These are phyloP conservation scores for Stenotaenia linearis DNA, from an alignment of 2,888 invertebrate species.

Conservation along the genomic window DNA sequence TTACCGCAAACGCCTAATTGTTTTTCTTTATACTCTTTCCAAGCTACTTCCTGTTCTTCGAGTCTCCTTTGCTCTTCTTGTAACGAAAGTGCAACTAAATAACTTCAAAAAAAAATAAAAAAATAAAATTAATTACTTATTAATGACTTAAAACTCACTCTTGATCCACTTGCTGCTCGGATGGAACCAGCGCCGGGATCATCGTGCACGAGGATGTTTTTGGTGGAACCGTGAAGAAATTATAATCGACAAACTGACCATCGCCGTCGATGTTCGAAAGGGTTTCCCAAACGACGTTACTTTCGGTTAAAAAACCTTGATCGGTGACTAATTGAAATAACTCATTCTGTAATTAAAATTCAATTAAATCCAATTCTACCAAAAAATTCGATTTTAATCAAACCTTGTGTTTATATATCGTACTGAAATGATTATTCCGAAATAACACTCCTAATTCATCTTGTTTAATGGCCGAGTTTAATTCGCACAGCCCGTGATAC, in stretches of 20 bases:
- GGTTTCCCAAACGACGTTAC: constrained; percentile 55
- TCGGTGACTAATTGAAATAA: constrained; percentile 55
- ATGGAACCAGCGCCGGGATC: constrained; percentile 33
- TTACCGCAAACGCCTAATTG: constrained; percentile 37
- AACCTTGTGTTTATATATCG: constrained; percentile 52
- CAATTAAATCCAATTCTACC: neutral
- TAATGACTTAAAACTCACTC: constrained; percentile 47
- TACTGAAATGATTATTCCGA: constrained; percentile 57
- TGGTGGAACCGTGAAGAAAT: constrained; percentile 47
- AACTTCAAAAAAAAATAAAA: constrained; percentile 43
- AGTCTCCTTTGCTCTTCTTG: constrained; percentile 47
- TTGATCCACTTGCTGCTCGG: constrained; percentile 50
- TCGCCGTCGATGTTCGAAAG: constrained; percentile 54
- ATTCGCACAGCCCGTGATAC: constrained; percentile 52
- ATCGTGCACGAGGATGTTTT: constrained; percentile 36
- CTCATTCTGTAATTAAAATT: constrained; percentile 45
- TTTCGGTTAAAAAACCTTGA: constrained; percentile 53
- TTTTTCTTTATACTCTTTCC: constrained; percentile 41
- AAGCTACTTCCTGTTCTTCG: constrained; percentile 39
- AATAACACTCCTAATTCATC: constrained; percentile 54
- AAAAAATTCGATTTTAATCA: neutral
- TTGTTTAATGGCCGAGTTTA: constrained; percentile 49
- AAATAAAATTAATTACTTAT: neutral
- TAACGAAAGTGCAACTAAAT: constrained; percentile 50
- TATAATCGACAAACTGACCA: constrained; percentile 53